Evolutionary conservation across 37 sponge, comb jelly and placozoan genomes (phyloP).

Genomic region (Geodia barretti): DNA sequence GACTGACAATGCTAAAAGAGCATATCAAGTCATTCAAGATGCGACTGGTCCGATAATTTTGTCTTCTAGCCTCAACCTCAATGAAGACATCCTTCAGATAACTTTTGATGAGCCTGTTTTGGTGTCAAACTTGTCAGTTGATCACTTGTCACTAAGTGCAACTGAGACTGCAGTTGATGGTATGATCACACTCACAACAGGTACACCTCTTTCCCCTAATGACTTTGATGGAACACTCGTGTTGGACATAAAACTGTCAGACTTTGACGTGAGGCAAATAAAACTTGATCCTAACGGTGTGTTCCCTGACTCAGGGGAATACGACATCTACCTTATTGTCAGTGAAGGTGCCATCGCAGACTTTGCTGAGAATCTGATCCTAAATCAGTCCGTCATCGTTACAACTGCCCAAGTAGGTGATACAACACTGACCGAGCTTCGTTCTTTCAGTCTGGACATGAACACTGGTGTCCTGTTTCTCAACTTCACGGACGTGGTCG

Average conservation of each 20-base stretch:
- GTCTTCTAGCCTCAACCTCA: conserved; percentile 60
- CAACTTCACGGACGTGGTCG: conserved; percentile 67
- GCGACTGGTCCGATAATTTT: conserved; percentile 53
- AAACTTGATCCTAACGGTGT: conserved; percentile 38
- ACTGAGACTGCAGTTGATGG: not conserved
- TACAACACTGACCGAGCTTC: conserved; percentile 22
- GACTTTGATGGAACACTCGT: conserved; percentile 2
- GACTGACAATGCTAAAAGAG: conserved; percentile 36
- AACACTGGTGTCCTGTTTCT: conserved; percentile 60
- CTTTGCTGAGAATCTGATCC: conserved; percentile 35
- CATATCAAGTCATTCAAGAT: conserved; percentile 48
- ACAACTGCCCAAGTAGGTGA: conserved; percentile 31
- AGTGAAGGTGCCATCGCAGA: conserved; percentile 40
- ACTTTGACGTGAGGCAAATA: conserved; percentile 36
- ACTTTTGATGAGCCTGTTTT: conserved; percentile 86
- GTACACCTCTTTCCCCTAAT: conserved; percentile 23
- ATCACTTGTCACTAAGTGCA: conserved; percentile 40
- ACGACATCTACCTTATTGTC: conserved; percentile 24
- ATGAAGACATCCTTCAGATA: conserved; percentile 51
- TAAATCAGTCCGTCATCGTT: not conserved
- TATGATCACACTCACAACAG: conserved; percentile 41
- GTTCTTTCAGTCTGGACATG: conserved; percentile 67
- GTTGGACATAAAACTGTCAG: conserved; percentile 19
- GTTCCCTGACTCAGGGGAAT: not conserved
- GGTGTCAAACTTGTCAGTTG: conserved; percentile 43